Conservation (phyloP, 2,888 invertebrate species). For the Xestia xanthographa region DNA sequence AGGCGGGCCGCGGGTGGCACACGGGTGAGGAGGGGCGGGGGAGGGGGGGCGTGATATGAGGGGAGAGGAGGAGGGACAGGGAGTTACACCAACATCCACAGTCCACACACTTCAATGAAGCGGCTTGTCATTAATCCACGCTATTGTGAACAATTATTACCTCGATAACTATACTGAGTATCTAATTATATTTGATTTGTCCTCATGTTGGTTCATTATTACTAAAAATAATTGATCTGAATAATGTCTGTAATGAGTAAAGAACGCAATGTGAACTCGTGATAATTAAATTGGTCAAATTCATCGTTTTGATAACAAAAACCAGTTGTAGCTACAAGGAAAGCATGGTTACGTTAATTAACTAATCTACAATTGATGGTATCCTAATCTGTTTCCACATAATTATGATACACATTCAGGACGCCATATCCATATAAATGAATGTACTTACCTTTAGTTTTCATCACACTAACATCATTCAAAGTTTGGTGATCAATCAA, state of each 20-base stretch:
- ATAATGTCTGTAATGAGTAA: slow-evolving; percentile 14
- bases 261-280: slow-evolving; percentile 1
- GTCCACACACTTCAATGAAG: slow-evolving; percentile 70
- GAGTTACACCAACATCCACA: slow-evolving; percentile 66
- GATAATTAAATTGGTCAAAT: slow-evolving; percentile 24
- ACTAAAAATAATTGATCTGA: slow-evolving; percentile 38
- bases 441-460: slow-evolving; percentile 10
- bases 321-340: slow-evolving; percentile 1
- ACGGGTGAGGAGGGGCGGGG: slow-evolving; percentile 45
- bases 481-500: slow-evolving; percentile 40
- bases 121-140: slow-evolving; percentile 74
- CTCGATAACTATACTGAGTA: slow-evolving; percentile 52
- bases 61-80: slow-evolving; percentile 34
- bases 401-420: neutral
- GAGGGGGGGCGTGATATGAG: slow-evolving; percentile 17
- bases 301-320: slow-evolving; percentile 3
- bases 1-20: slow-evolving; percentile 56
- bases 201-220: slow-evolving; percentile 34
- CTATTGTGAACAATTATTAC: slow-evolving; percentile 68
- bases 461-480: slow-evolving; percentile 1
- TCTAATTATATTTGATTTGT: slow-evolving; percentile 47
- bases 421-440: neutral
- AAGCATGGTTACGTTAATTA: slow-evolving; percentile 14
- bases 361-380: neutral
- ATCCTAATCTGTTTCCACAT: neutral